These are phyloP conservation scores for Ascaphus truei DNA, from an alignment of 2,113 vertebrate species.

Conservation along the genomic window DNA sequence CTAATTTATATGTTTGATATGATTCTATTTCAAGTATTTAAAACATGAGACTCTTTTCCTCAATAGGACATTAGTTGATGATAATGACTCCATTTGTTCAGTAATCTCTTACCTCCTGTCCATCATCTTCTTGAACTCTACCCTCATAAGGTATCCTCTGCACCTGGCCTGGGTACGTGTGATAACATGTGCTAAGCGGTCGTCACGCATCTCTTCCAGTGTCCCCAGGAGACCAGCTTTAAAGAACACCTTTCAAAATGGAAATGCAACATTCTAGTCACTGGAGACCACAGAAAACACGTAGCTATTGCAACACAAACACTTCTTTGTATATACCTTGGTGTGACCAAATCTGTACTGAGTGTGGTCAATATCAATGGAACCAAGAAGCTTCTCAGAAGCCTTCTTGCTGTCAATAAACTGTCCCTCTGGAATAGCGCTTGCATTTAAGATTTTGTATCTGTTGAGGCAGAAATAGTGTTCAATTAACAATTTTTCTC, in stretches of 20 bases:
- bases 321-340: constrained; percentile 60
- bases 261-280: neutral
- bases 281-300: neutral
- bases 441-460: constrained; percentile 79
- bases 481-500: too few species aligned
- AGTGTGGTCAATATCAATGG: constrained; percentile 75
- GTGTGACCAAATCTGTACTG: constrained; percentile 87
- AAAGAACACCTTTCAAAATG: constrained; percentile 78
- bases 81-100: neutral
- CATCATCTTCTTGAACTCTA: constrained; percentile 82
- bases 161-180: constrained; percentile 87
- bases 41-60: too few species aligned
- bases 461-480: constrained; percentile 41
- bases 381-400: constrained; percentile 79
- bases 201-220: constrained; percentile 90
- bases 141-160: constrained; percentile 78
- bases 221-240: constrained; percentile 86
- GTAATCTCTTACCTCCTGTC: constrained; percentile 70
- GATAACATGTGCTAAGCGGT: constrained; percentile 82
- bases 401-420: constrained; percentile 88
- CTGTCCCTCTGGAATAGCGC: constrained; percentile 81
- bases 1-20: neutral
- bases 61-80: too few species aligned
- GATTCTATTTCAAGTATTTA: too few species aligned
- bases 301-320: neutral